A percentile compares a stretch with the other conserved stretches of the same genome.
Evolutionary conservation across 2,797 vertebrate genomes (phyloP).

Genomic region (Otolemur crassicaudatus): DNA sequence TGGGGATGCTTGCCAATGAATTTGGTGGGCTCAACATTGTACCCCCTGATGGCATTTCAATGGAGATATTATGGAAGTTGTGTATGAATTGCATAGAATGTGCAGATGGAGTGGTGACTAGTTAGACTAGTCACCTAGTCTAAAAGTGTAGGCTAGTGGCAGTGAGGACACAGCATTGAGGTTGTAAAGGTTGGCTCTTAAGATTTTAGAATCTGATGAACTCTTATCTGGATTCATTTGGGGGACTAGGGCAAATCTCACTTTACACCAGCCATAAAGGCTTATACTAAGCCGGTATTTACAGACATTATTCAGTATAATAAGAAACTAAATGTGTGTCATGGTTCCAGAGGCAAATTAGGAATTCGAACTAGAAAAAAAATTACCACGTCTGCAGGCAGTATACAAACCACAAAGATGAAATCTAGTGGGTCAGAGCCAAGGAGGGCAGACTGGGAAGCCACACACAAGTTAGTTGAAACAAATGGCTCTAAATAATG

Average conservation of each 20-base stretch:
- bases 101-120: background rate
- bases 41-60: background rate
- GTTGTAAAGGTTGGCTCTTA: background rate
- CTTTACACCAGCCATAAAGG: background rate
- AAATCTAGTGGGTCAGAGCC: background rate
- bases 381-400: background rate
- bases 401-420: background rate
- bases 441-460: background rate
- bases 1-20: background rate
- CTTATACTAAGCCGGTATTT: background rate
- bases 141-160: background rate
- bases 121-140: background rate
- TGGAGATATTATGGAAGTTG: background rate
- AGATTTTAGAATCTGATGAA: background rate
- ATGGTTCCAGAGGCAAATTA: background rate
- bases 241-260: background rate
- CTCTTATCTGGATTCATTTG: background rate
- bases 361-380: background rate
- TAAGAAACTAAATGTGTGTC: background rate
- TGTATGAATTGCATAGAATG: background rate
- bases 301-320: background rate
- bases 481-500: background rate
- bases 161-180: background rate
- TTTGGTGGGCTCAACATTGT: background rate
- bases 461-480: background rate